These are phyloP conservation scores for Paracentrotus lividus DNA, from an alignment of 53 echinoderm and acorn worm genomes.

Conservation along the genomic window DNA sequence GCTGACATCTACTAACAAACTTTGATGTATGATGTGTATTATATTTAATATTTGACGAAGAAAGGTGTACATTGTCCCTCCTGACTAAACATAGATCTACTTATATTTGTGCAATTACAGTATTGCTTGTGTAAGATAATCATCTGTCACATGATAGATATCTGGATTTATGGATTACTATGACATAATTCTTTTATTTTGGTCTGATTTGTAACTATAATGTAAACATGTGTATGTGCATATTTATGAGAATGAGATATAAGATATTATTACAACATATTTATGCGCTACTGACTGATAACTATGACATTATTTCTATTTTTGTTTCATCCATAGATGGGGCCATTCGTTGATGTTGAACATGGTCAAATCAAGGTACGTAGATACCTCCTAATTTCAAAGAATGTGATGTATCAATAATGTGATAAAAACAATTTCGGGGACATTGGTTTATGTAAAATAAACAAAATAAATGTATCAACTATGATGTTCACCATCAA, in stretches of 20 bases:
- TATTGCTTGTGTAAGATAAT: neutral
- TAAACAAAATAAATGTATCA: neutral
- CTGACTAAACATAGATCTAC: neutral
- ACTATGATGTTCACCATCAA: too few species aligned
- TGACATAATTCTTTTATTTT: too few species aligned
- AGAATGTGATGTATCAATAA: neutral
- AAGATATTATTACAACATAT: too few species aligned
- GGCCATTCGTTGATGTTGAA: constrained; percentile 90
- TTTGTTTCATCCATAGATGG: constrained; percentile 76
- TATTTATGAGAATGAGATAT: too few species aligned
- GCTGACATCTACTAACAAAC: neutral
- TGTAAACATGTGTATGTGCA: too few species aligned
- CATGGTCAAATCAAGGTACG: constrained; percentile 84
- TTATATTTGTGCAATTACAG: neutral
- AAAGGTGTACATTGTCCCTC: neutral
- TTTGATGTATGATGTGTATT: neutral
- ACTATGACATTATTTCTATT: neutral
- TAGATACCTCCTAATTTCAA: neutral
- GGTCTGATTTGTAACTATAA: too few species aligned
- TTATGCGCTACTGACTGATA: too few species aligned
- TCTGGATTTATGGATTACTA: neutral
- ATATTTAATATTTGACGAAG: neutral
- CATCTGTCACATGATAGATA: neutral
- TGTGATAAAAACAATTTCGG: neutral
- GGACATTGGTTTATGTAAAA: neutral